A percentile compares a stretch with the other conserved stretches of the same genome.
These are phyloP conservation scores for Agapostemon virescens DNA, from an alignment of 2,888 invertebrate species.

Conservation along the genomic window DNA sequence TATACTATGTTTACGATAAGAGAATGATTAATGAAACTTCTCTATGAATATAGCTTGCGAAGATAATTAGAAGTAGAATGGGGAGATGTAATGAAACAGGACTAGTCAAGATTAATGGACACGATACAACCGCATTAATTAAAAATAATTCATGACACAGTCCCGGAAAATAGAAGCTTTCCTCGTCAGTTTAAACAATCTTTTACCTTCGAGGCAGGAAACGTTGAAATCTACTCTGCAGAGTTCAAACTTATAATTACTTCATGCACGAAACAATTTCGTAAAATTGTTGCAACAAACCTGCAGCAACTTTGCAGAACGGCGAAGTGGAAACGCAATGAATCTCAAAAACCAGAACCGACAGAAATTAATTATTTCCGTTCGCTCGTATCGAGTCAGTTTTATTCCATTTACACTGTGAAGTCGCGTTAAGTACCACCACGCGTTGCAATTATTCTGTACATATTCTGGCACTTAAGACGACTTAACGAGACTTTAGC, in stretches of 20 bases:
- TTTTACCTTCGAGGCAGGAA: not conserved
- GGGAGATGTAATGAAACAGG: not conserved
- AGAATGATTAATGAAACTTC: conserved; percentile 1
- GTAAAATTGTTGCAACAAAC: not conserved
- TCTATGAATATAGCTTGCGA: not conserved
- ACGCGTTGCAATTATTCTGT: too few species aligned
- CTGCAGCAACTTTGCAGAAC: not conserved
- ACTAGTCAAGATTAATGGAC: conserved; percentile 8
- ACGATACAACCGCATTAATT: conserved; percentile 13
- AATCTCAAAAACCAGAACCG: not conserved
- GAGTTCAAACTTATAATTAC: not conserved
- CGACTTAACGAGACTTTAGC: too few species aligned
- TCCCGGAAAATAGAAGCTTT: not conserved
- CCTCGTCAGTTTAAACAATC: not conserved
- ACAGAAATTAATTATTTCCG: not conserved
- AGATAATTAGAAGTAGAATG: conserved; percentile 7
- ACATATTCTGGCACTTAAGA: too few species aligned
- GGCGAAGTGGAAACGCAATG: not conserved
- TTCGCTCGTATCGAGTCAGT: not conserved
- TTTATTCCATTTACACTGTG: too few species aligned
- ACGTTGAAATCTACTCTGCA: not conserved
- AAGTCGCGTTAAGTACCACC: too few species aligned
- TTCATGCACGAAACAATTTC: not conserved
- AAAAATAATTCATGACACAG: not conserved
- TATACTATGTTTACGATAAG: not conserved